Conservation (phyloP, 2,888 invertebrate genomes). For the Dasysyrphus albostriatus region DNA sequence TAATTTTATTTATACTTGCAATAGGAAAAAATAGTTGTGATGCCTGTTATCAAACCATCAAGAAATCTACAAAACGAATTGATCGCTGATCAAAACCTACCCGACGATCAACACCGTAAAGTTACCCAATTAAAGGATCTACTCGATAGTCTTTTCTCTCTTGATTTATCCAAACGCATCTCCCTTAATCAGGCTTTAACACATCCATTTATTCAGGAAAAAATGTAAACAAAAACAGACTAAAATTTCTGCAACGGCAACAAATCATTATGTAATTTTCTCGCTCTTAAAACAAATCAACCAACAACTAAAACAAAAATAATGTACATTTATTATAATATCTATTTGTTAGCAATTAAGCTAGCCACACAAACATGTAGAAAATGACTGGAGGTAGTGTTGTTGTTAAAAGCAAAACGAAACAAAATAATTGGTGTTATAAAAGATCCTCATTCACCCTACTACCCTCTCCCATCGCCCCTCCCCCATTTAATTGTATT, state of each 20-base stretch:
- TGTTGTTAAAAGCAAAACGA: conserved; percentile 43
- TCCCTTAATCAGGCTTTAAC: conserved; percentile 97
- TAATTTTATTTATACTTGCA: conserved; percentile 28
- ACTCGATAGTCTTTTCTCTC: conserved; percentile 94
- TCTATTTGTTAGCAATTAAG: conserved; percentile 69
- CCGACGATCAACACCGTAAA: conserved; percentile 95
- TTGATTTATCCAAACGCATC: conserved; percentile 96
- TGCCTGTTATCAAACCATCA: conserved; percentile 94
- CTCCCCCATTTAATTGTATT: conserved; percentile 49
- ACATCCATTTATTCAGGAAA: conserved; percentile 98
- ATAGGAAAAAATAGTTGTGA: conserved; percentile 98
- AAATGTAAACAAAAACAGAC: conserved; percentile 85
- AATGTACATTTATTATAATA: conserved; percentile 30
- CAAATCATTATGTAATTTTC: conserved; percentile 66
- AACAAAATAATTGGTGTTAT: conserved; percentile 51
- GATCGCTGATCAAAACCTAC: conserved; percentile 93
- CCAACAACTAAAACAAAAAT: conserved; percentile 43
- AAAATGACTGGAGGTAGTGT: conserved; percentile 52
- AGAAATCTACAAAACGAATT: conserved; percentile 95
- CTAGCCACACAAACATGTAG: conserved; percentile 45
- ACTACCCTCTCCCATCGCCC: neutral
- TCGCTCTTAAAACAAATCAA: conserved; percentile 50
- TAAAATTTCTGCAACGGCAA: conserved; percentile 22
- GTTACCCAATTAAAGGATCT: conserved; percentile 96
- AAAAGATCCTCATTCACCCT: conserved; percentile 33